phyloP scores from a whole-genome alignment of 1,140 invertebrate species.

The Drosophila subpulchrella region DNA sequence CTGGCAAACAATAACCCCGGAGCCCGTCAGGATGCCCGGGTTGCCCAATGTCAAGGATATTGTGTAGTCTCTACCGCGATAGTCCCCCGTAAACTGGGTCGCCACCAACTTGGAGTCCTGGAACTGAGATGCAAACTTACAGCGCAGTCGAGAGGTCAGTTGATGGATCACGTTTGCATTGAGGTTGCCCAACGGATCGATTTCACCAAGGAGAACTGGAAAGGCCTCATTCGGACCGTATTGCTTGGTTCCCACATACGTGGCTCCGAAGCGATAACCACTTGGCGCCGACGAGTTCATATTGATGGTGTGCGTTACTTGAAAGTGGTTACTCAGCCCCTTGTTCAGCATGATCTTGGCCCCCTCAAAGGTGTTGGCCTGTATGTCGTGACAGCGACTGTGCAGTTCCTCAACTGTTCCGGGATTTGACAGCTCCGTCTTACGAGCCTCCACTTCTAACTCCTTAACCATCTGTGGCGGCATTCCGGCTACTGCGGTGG shows the following conservation, averaged over 20 bases:
- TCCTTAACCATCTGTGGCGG: slow-evolving; percentile 66
- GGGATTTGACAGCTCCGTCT: slow-evolving; percentile 89
- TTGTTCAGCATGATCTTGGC: slow-evolving; percentile 98
- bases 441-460: slow-evolving; percentile 7
- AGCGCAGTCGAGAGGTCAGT: slow-evolving; percentile 90
- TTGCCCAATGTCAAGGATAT: slow-evolving; percentile 95
- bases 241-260: slow-evolving; percentile 97
- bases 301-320: slow-evolving; percentile 96
- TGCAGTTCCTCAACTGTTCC: slow-evolving; percentile 98
- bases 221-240: slow-evolving; percentile 93
- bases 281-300: slow-evolving; percentile 94
- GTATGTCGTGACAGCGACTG: slow-evolving; percentile 98
- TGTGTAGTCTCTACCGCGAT: slow-evolving; percentile 94
- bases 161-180: slow-evolving; percentile 99
- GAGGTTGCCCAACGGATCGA: slow-evolving; percentile 97
- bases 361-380: slow-evolving; percentile 98
- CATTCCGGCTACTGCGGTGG: slow-evolving; percentile 70
- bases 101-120: slow-evolving; percentile 95
- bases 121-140: slow-evolving; percentile 95
- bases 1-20: slow-evolving; percentile 94
- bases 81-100: slow-evolving; percentile 94
- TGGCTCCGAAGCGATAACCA: slow-evolving; percentile 98
- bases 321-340: slow-evolving; percentile 98
- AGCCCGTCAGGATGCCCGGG: slow-evolving; percentile 93
- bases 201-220: slow-evolving; percentile 97